Evolutionary conservation across 2,113 vertebrate species (phyloP), one percentile per base, ranked within the genome.

Genomic region (Zosterops borbonicus): DNA sequence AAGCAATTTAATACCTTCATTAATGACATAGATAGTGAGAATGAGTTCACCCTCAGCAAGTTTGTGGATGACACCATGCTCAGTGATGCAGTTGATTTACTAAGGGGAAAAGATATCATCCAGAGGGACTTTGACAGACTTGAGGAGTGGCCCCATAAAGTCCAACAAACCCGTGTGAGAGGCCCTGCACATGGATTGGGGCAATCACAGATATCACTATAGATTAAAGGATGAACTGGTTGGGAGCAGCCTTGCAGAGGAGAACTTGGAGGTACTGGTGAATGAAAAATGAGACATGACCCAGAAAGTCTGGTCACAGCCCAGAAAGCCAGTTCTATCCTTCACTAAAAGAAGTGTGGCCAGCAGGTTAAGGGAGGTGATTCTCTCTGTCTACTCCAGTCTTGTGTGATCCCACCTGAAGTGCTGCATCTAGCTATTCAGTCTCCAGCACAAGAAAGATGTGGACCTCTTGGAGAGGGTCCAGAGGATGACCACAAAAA

Each of bases 81-180:
- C 9, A 52, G 37, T 41, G 49, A 24, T 56, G 29, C 37, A 52
- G n/a, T 4, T 65, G 50, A 39, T 56, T 60, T 0, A 0, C 41
- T 60, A 7, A 41, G 65, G 62, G 17, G 41, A 37, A 68, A n/a
- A 28, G 37, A 27, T 52, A 63, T 22, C n/a, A 37, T 60, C 41
- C 49, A 74, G 28, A 69, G 22, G 19, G 12, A 83, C 46, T 22
- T 46, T 59, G 41, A 55, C 55, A 93, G 50, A 22, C 35, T 83
- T 64, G 25, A 86, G 35, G 37, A 74, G 17, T 47, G 33, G 35
- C 37, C 15, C 11, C 11, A 55, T 24, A 37, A 49, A 82, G 49
- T 82, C 85, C 35, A 82, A 47, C 37, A 52, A 60, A 52, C 41
- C 9, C 17, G 8, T 42, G 20, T 67, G 10, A 37, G 37, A 59